Conservation (phyloP, 2,888 invertebrate genomes). For the Laothoe populi region DNA sequence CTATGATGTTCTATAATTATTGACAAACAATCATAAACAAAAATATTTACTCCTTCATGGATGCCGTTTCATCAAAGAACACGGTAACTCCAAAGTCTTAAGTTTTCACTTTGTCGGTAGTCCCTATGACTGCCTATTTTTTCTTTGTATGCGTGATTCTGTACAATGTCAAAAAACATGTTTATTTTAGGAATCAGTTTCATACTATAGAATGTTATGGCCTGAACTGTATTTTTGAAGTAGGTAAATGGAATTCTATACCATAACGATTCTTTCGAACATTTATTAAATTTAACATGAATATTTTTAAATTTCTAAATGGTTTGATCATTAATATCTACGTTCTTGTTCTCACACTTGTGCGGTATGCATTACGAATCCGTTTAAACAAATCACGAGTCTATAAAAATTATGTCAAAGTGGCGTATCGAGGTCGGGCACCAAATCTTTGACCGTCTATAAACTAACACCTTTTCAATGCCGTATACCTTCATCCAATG, state of each 20-base stretch:
- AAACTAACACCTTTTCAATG: neutral
- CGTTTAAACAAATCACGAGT: neutral
- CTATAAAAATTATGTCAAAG: neutral
- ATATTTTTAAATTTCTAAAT: neutral
- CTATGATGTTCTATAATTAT: too few relatives aligned
- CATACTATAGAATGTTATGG: neutral
- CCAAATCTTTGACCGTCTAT: slow-evolving; percentile 1
- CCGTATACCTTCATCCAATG: neutral
- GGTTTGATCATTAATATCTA: neutral
- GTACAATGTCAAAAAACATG: neutral
- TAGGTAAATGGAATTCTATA: neutral
- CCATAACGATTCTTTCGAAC: neutral
- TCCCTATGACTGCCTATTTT: too few relatives aligned
- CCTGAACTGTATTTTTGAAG: neutral
- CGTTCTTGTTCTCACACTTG: neutral
- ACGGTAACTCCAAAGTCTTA: too few relatives aligned
- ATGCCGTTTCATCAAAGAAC: too few relatives aligned
- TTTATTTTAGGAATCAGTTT: neutral
- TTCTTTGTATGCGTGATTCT: neutral
- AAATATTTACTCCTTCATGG: too few relatives aligned
- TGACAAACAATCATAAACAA: too few relatives aligned
- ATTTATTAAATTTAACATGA: neutral
- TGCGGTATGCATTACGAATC: neutral
- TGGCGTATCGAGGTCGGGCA: neutral
- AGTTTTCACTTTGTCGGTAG: too few relatives aligned